A percentile compares a stretch with the other conserved stretches of the same genome.
Evolutionary conservation across 2,797 vertebrate genomes (phyloP).

Genomic region (Otolemur crassicaudatus): DNA sequence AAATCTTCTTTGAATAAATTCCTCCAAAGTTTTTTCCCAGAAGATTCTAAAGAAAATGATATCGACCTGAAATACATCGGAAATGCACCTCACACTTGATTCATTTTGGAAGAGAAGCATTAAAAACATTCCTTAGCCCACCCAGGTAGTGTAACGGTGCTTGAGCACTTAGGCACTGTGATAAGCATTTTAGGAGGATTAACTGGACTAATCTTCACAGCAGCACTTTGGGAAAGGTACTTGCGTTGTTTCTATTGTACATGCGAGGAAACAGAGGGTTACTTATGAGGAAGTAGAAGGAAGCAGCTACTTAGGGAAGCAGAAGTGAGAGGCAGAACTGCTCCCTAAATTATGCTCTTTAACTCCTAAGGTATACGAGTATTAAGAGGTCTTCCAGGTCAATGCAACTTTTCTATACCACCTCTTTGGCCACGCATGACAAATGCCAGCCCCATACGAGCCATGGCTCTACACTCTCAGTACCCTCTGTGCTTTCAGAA

Average conservation of each 20-base stretch:
- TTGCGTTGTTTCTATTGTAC: not conserved
- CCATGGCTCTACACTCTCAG: not conserved
- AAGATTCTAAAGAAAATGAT: not conserved
- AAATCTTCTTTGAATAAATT: not conserved
- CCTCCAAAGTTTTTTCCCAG: not conserved
- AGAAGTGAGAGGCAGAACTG: not conserved
- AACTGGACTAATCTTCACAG: not conserved
- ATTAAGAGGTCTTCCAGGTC: not conserved
- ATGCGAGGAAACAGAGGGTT: not conserved
- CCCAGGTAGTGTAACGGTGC: not conserved
- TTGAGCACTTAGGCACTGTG: fast-evolving
- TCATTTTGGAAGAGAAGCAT: not conserved
- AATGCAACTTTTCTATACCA: not conserved
- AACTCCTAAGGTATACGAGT: fast-evolving
- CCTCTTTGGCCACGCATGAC: fast-evolving
- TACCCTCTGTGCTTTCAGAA: not conserved
- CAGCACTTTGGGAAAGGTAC: not conserved
- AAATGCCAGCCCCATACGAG: not conserved
- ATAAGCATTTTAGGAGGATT: not conserved
- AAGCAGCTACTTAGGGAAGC: too few relatives aligned
- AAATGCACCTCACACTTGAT: not conserved
- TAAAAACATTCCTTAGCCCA: not conserved
- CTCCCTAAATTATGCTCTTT: not conserved
- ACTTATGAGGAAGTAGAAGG: not conserved
- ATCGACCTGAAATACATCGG: not conserved